Base-by-base conservation (phyloP, 2,888 invertebrate genomes). In the Heliconius aoede region DNA sequence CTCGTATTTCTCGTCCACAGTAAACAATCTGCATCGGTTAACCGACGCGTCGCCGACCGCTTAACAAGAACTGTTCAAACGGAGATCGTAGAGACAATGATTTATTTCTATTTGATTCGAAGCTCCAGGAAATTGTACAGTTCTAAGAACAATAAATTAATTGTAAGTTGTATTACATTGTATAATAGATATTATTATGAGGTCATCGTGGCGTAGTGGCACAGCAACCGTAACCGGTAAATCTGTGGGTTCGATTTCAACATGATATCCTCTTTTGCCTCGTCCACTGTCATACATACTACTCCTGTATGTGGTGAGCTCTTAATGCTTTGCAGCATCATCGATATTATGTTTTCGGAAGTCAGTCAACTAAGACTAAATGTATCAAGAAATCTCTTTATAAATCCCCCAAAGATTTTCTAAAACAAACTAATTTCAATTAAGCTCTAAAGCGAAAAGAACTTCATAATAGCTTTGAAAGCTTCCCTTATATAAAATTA, bases 61-160 rank as follows among this genome's bases (percentile, higher is more conserved):
- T 64, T 64, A 64, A 64, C 64, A 64, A 36, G 64, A n/a, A 64
- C 64, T 32, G 36, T 64, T 36, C 36, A 64, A 64, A 64, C 64
- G 36, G 32, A 5, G 62, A 9, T 24, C 30, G 32, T 7, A 9
- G 13, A 36, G 36, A 64, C 64, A 64, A 64, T 64, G 64, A 15
- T 64, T 64, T 64, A 64, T 32, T 64, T 64, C 64, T 24, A 64
- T 64, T 64, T 32, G n/a, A 32, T 24, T 36, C n/a, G 15, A 64
- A n/a, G 24, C 36, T 36, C 3, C 15, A 7, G 13, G 58, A 24
- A 36, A 24, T 36, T 64, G n/a, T 64, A 64, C 62, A 18, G 21
- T 62, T 32, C 30, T 32, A 32, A n/a, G 11, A 30, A 62, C 58
- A 24, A 24, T 24, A 1, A 58, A 11, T 58, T 58, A 58, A 58